Evolutionary conservation across 2,888 invertebrate genomes (phyloP).

Genomic region (Phengaris arion): DNA sequence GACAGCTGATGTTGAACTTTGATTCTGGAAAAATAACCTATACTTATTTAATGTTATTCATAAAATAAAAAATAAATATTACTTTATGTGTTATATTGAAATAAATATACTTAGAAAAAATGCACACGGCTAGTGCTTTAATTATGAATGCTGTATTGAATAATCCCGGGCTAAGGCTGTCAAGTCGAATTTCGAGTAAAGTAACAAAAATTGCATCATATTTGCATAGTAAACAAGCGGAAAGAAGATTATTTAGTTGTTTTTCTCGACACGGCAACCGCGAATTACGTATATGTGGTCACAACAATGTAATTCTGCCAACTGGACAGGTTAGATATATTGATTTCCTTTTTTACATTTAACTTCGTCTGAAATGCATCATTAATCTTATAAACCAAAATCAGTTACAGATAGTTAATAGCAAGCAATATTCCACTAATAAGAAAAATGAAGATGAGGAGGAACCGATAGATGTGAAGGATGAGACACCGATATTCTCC

Average conservation of each 20-base stretch:
- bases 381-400: neutral
- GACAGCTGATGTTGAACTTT: conserved; percentile 38
- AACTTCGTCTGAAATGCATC: neutral
- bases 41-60: conserved; percentile 38
- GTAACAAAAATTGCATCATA: conserved; percentile 71
- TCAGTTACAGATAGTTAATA: conserved; percentile 40
- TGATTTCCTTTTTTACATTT: neutral
- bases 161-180: conserved; percentile 57
- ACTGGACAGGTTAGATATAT: conserved; percentile 34
- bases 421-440: conserved; percentile 57
- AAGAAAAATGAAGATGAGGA: conserved; percentile 66
- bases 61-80: conserved; percentile 49
- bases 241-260: conserved; percentile 39
- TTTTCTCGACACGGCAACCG: conserved; percentile 33
- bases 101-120: conserved; percentile 43
- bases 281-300: conserved; percentile 49
- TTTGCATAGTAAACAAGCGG: conserved; percentile 52
- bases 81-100: conserved; percentile 36
- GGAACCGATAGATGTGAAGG: conserved; percentile 52
- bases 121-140: conserved; percentile 66
- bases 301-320: conserved; percentile 40
- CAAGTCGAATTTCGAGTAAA: conserved; percentile 56
- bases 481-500: conserved; percentile 70
- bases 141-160: conserved; percentile 57
- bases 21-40: conserved; percentile 74